Conservation (phyloP, 2,797 vertebrate species). For the Hypotaenidia philippensis region DNA sequence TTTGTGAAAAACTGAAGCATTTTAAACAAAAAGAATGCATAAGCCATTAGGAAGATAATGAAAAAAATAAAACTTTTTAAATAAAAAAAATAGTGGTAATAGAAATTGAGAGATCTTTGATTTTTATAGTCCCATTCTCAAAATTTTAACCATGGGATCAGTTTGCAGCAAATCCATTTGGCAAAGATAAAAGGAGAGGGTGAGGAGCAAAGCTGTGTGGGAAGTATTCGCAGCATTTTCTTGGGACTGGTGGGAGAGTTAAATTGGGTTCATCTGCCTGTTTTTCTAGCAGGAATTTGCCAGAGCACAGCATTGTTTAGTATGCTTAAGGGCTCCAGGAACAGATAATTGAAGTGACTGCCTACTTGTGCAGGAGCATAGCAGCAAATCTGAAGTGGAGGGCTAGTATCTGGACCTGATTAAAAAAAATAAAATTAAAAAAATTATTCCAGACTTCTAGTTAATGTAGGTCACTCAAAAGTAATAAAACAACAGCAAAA, state of each 20-base stretch:
- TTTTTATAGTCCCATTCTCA: not conserved
- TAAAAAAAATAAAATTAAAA: not conserved
- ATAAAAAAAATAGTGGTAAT: not conserved
- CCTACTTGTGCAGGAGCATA: not conserved
- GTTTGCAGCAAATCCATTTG: not conserved
- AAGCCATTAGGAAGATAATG: not conserved
- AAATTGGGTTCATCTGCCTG: not conserved
- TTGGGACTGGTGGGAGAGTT: not conserved
- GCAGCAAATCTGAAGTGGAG: not conserved
- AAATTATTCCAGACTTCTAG: not conserved
- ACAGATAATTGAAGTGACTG: not conserved
- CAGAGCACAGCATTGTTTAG: not conserved
- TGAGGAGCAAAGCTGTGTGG: not conserved
- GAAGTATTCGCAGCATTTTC: not conserved
- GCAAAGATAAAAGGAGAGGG: not conserved
- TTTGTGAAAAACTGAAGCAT: not conserved
- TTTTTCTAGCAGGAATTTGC: not conserved
- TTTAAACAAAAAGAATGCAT: accelerated
- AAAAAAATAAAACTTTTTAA: not conserved
- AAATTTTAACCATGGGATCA: not conserved
- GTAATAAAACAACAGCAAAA: not conserved
- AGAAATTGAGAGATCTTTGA: not conserved
- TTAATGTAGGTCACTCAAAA: not conserved
- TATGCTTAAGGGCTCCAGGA: not conserved
- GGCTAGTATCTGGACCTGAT: not conserved